These are phyloP conservation scores for Brachycybe producta DNA, from an alignment of 2,888 invertebrate species.

Conservation along the genomic window DNA sequence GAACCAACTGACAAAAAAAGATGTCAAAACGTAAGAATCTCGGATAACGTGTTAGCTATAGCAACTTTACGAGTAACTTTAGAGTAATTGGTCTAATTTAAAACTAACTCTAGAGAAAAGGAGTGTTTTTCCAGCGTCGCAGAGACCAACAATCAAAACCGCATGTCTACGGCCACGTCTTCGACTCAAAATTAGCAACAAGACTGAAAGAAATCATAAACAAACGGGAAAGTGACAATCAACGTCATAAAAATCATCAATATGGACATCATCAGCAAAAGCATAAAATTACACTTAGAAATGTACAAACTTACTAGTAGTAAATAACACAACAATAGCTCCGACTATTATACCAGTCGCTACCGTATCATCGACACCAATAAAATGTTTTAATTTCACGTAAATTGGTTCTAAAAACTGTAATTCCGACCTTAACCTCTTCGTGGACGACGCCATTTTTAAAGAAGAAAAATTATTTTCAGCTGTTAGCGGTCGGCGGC, in stretches of 20 bases:
- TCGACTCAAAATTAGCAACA: conserved; percentile 7
- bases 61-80: background rate
- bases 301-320: background rate
- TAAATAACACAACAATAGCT: background rate
- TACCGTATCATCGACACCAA: no score
- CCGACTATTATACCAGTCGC: background rate
- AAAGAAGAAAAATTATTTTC: no score
- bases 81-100: background rate
- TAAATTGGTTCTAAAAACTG: no score
- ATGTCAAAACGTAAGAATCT: no score
- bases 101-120: conserved; percentile 9
- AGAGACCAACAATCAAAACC: conserved; percentile 16
- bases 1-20: conserved; percentile 10
- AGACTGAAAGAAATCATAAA: background rate
- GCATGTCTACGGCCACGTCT: conserved; percentile 1
- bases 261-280: background rate
- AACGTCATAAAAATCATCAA: background rate
- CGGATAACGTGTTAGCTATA: no score
- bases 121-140: conserved; percentile 18
- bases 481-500: no score
- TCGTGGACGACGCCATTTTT: no score
- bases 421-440: no score
- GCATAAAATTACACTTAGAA: background rate
- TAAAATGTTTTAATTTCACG: no score
- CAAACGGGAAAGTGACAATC: background rate